Percentiles rank a stretch among this genome's conserved stretches.
Evolutionary conservation across 1,140 invertebrate species (phyloP).

Genomic region (Drosophila grimshawi): DNA sequence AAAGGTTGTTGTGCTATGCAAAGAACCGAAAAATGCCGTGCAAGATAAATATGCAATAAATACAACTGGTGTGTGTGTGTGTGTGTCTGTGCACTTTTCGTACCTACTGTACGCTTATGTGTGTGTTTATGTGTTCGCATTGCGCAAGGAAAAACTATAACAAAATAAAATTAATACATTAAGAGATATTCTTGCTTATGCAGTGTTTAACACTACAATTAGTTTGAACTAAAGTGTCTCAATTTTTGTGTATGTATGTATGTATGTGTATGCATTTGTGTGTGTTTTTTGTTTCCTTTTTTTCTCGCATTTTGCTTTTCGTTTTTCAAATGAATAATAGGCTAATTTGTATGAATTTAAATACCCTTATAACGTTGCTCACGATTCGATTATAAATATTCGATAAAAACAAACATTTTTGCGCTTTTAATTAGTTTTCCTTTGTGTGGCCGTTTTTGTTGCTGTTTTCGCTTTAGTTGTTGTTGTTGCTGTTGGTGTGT

Average conservation of each 20-base stretch:
- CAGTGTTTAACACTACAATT: slow-evolving; percentile 81
- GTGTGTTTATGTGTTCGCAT: slow-evolving; percentile 23
- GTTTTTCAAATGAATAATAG: slow-evolving; percentile 68
- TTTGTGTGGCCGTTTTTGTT: slow-evolving; percentile 49
- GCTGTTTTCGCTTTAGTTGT: slow-evolving; percentile 24
- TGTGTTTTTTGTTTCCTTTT: slow-evolving; percentile 44
- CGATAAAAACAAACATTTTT: slow-evolving; percentile 77
- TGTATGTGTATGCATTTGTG: slow-evolving; percentile 13
- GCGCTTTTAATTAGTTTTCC: slow-evolving; percentile 62
- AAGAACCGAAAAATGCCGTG: slow-evolving; percentile 69
- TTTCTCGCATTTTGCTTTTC: slow-evolving; percentile 3
- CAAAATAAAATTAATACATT: slow-evolving; percentile 79
- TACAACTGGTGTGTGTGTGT: slow-evolving; percentile 58
- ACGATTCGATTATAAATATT: slow-evolving; percentile 75
- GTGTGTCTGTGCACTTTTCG: slow-evolving; percentile 47
- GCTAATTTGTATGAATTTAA: slow-evolving; percentile 73
- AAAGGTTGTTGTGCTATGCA: slow-evolving; percentile 49
- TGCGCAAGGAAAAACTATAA: slow-evolving; percentile 73
- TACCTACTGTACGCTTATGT: slow-evolving; percentile 57
- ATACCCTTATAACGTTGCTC: slow-evolving; percentile 74
- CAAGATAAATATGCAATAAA: slow-evolving; percentile 73
- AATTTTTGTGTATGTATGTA: slow-evolving; percentile 57
- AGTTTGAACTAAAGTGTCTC: slow-evolving; percentile 82
- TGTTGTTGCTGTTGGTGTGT: slow-evolving; percentile 38
- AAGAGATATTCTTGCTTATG: slow-evolving; percentile 82